phyloP scores from a whole-genome alignment of 2,113 vertebrate genomes.

The Oriolus oriolus region DNA sequence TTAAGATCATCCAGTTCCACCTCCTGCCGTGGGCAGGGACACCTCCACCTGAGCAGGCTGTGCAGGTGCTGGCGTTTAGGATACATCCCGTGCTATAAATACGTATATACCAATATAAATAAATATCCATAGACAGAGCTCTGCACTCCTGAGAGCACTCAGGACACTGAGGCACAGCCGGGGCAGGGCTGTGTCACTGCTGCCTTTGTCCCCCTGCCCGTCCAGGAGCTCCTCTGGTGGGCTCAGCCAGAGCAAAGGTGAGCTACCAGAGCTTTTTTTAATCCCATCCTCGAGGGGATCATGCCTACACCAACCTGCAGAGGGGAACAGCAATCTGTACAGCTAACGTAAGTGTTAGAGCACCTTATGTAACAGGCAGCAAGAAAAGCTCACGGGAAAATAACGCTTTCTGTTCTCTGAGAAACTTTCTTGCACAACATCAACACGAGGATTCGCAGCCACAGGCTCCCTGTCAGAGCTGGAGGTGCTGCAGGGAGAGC shows the following conservation, averaged over 20 bases:
- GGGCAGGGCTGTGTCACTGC: background rate
- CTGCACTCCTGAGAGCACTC: accelerated
- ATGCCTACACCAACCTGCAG: background rate
- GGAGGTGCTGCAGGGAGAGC: background rate
- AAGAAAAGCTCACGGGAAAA: background rate
- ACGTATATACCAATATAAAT: accelerated
- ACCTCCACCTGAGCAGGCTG: background rate
- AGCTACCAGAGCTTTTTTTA: background rate
- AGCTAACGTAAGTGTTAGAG: background rate
- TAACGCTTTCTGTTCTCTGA: background rate
- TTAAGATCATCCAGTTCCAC: accelerated
- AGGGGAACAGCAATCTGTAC: background rate
- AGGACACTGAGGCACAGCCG: background rate
- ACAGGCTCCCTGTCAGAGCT: background rate
- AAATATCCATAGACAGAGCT: accelerated
- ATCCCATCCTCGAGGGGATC: background rate
- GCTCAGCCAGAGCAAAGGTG: background rate
- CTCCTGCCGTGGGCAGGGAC: background rate
- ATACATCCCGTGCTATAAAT: background rate
- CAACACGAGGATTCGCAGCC: background rate
- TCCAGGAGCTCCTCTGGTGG: background rate
- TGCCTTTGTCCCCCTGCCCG: background rate
- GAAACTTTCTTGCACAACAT: background rate
- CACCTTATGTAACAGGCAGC: background rate
- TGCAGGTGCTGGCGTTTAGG: background rate